Conservation (phyloP, 2,888 invertebrate genomes). For the Chrysotoxum bicinctum region DNA sequence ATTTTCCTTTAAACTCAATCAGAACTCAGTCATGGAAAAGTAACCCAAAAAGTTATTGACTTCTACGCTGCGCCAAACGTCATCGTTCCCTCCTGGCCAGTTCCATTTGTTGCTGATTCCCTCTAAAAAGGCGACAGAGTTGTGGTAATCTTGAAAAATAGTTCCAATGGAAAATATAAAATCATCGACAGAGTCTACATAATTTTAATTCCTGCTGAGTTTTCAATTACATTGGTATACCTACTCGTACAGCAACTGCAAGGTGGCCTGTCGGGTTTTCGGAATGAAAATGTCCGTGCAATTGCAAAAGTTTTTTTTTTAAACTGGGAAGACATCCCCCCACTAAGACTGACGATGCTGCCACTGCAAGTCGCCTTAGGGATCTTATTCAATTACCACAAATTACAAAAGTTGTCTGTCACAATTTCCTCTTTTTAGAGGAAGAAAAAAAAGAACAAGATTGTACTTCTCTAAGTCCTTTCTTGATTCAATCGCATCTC, state of each 20-base stretch:
- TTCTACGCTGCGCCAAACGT: not conserved
- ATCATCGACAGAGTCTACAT: not conserved
- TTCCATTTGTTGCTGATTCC: slow-evolving; percentile 4
- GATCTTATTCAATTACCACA: slow-evolving; percentile 60
- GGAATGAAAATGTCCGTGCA: slow-evolving; percentile 8
- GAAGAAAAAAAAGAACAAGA: not conserved
- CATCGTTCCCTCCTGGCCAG: not conserved
- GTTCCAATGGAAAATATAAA: not conserved
- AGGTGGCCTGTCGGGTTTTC: not conserved
- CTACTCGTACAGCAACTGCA: not conserved
- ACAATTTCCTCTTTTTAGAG: slow-evolving; percentile 35
- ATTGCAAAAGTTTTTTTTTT: not conserved
- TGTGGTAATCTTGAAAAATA: slow-evolving; percentile 5
- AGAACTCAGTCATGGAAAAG: slow-evolving; percentile 3
- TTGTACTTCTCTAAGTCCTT: not conserved
- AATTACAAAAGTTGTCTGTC: slow-evolving; percentile 68
- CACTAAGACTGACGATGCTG: not conserved
- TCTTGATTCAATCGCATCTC: slow-evolving; percentile 8
- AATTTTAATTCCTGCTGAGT: slow-evolving; percentile 20
- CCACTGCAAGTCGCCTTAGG: slow-evolving; percentile 29
- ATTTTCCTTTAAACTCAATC: slow-evolving; percentile 2
- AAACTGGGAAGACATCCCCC: not conserved
- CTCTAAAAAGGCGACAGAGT: not conserved
- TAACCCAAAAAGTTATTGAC: slow-evolving; percentile 4
- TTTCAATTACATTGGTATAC: not conserved